A percentile compares a stretch with the other conserved stretches of the same genome.
These are phyloP conservation scores for Catharus fuscescens DNA, from an alignment of 2,113 vertebrate species.

Conservation along the genomic window DNA sequence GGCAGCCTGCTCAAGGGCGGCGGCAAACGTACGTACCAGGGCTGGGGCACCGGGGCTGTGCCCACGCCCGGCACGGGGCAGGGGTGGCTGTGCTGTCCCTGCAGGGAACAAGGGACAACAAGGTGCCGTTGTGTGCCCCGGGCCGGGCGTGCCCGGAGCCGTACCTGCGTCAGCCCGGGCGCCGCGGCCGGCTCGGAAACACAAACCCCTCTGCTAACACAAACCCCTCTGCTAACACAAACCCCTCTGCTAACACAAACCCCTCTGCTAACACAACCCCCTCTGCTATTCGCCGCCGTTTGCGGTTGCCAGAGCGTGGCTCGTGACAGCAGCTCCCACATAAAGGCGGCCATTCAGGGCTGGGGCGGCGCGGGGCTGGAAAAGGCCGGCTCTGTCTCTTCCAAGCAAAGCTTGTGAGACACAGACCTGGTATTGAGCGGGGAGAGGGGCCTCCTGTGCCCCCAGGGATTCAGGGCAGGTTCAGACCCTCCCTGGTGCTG, in stretches of 20 bases:
- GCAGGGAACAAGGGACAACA: conserved; percentile 50
- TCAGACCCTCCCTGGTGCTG: not conserved
- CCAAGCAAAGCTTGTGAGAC: not conserved
- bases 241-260: conserved; percentile 37
- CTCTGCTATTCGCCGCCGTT: conserved; percentile 10
- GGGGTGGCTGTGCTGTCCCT: not conserved
- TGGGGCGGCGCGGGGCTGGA: not conserved
- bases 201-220: conserved; percentile 41
- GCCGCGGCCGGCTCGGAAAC: not conserved
- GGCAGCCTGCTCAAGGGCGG: conserved; percentile 85
- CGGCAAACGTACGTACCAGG: conserved; percentile 80
- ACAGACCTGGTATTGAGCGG: not conserved
- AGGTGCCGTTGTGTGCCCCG: not conserved
- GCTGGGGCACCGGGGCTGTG: too few relatives aligned
- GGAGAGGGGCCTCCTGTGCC: not conserved
- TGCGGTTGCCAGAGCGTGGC: conserved; percentile 47
- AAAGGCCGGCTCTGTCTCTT: conserved; percentile 50
- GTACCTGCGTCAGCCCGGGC: not conserved
- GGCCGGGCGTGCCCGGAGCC: not conserved
- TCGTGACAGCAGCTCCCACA: conserved; percentile 21
- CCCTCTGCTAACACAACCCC: conserved; percentile 37
- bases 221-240: conserved; percentile 44
- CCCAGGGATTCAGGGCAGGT: rapidly evolving
- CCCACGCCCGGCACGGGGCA: too few relatives aligned
- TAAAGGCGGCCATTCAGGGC: conserved; percentile 71